A percentile compares a stretch with the other conserved stretches of the same genome.
Evolutionary conservation across 2,888 invertebrate species (phyloP).

Genomic region (Cephonodes hylas): DNA sequence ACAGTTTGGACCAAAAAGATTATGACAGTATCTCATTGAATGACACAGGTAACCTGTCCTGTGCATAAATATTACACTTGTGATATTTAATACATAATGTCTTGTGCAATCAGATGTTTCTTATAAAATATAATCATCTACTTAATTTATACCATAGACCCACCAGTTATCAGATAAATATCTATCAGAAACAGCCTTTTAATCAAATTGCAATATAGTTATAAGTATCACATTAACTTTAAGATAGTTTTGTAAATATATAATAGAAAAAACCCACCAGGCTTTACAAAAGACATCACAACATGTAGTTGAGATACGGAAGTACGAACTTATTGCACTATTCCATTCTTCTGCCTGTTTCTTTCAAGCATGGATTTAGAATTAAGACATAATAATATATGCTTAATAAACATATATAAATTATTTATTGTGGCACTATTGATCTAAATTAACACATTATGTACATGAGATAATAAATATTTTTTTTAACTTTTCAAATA

Average conservation of each 20-base stretch:
- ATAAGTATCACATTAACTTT: conserved; percentile 14
- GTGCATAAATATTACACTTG: background rate
- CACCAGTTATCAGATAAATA: too few relatives aligned
- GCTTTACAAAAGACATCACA: conserved; percentile 43
- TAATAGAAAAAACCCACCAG: conserved; percentile 56
- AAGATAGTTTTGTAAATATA: conserved; percentile 50
- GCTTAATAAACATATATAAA: background rate
- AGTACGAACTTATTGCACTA: background rate
- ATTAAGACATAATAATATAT: too few relatives aligned
- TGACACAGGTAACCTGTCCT: too few relatives aligned
- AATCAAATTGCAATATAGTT: conserved; percentile 13
- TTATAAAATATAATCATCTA: too few relatives aligned
- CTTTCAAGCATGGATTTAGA: background rate
- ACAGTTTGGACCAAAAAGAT: too few relatives aligned
- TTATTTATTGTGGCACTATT: background rate
- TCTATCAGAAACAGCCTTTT: background rate
- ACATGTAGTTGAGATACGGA: conserved; percentile 28
- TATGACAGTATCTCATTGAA: background rate
- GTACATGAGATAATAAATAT: too few relatives aligned
- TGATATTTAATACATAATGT: background rate
- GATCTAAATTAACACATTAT: background rate
- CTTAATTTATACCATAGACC: too few relatives aligned
- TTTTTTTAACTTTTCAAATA: too few relatives aligned
- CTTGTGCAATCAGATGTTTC: conserved; percentile 1
- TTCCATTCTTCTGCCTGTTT: background rate